Conservation (phyloP, 2,888 invertebrate species). For the Tenthredo distinguenda region DNA sequence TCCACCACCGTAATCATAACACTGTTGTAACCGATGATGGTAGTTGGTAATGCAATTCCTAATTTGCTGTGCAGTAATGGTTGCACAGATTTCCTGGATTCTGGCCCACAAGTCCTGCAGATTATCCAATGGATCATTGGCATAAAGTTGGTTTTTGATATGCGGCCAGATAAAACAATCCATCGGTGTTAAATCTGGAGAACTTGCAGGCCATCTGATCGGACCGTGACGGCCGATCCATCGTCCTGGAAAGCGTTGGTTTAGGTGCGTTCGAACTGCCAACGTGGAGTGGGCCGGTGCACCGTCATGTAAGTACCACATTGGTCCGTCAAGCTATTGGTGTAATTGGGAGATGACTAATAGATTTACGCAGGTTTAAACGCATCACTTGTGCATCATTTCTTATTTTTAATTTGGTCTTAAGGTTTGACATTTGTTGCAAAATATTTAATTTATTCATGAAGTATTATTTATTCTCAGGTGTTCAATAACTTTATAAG, state of each 20-base stretch:
- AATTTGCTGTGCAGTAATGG: neutral
- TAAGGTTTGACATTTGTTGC: no score
- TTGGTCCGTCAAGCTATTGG: neutral
- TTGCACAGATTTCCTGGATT: neutral
- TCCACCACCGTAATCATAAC: neutral
- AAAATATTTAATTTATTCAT: no score
- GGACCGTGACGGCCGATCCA: neutral
- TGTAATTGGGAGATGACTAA: neutral
- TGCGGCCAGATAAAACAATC: neutral
- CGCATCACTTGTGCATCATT: no score
- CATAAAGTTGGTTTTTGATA: neutral
- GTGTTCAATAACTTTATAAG: no score
- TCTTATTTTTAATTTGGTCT: no score
- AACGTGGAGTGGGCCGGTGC: neutral
- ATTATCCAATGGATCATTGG: neutral
- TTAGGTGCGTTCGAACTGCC: neutral
- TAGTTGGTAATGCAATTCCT: neutral
- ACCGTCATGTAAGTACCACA: neutral
- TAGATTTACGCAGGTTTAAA: no score
- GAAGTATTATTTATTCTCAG: no score
- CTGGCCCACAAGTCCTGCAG: neutral
- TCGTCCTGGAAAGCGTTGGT: neutral
- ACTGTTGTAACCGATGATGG: neutral
- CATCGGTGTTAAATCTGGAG: neutral
- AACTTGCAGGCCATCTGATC: neutral